These are phyloP conservation scores for Neosilurus mollespiculum DNA, from an alignment of 2,797 vertebrate species.

Conservation along the genomic window DNA sequence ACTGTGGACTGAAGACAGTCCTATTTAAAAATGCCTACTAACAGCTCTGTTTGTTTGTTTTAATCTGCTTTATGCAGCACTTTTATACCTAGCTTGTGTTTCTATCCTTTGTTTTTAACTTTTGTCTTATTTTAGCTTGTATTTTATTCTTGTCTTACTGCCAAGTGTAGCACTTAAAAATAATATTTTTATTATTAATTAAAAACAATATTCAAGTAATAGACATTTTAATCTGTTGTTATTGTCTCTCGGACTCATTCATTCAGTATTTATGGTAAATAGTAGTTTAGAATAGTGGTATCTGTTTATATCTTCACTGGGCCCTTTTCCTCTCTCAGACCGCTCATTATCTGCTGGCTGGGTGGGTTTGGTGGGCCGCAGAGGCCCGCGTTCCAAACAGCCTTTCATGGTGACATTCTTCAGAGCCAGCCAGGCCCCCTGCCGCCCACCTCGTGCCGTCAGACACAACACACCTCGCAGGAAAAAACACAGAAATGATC, in stretches of 20 bases:
- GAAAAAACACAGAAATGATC: constrained; percentile 79
- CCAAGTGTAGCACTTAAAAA: too few species aligned
- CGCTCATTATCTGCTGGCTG: constrained; percentile 84
- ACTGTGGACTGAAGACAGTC: too few species aligned
- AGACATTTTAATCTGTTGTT: neutral
- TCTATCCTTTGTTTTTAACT: too few species aligned
- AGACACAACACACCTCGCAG: constrained; percentile 69
- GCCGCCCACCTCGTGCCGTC: constrained; percentile 77
- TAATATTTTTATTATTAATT: neutral
- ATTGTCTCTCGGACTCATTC: neutral
- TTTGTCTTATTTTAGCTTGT: too few species aligned
- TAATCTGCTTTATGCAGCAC: too few species aligned
- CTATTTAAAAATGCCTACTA: too few species aligned
- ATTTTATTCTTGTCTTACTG: too few species aligned
- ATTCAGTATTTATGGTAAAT: neutral
- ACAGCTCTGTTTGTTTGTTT: too few species aligned
- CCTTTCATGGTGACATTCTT: constrained; percentile 98
- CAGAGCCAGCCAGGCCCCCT: constrained; percentile 78
- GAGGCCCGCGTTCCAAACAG: constrained; percentile 87
- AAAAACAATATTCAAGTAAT: neutral
- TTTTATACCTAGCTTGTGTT: too few species aligned
- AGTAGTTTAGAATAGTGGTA: neutral
- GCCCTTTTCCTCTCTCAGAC: constrained; percentile 68
- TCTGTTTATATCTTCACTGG: constrained; percentile 27
- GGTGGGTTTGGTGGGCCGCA: constrained; percentile 85